phyloP scores from a whole-genome alignment of 2,888 invertebrate species.

The Parochlus steinenii region DNA sequence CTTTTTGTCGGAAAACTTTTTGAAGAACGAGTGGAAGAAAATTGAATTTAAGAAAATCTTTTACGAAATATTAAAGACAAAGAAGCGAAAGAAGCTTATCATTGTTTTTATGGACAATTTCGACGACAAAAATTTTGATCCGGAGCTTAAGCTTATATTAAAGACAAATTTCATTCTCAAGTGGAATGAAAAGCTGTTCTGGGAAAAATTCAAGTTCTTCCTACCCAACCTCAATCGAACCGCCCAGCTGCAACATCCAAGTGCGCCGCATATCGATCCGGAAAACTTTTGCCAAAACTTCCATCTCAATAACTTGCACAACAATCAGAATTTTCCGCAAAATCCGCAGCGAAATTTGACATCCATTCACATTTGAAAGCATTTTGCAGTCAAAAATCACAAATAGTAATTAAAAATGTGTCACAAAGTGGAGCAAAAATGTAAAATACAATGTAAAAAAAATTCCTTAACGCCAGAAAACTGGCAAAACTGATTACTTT shows the following conservation, averaged over 20 bases:
- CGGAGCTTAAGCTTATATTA: constrained; percentile 8
- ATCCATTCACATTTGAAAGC: constrained; percentile 10
- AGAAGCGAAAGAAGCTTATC: constrained; percentile 11
- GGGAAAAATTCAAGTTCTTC: constrained; percentile 12
- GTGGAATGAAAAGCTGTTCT: constrained; percentile 11
- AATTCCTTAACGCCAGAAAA: too few species aligned
- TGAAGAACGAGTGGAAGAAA: constrained; percentile 12
- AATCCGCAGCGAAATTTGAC: constrained; percentile 12
- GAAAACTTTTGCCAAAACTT: constrained; percentile 12
- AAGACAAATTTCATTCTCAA: constrained; percentile 9
- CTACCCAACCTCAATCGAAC: constrained; percentile 8
- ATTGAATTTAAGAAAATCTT: constrained; percentile 13
- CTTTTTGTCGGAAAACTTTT: constrained; percentile 10
- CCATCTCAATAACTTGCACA: constrained; percentile 9
- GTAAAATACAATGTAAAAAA: too few species aligned
- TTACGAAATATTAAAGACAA: constrained; percentile 11
- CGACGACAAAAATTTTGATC: constrained; percentile 11
- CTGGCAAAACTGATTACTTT: too few species aligned
- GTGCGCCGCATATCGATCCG: constrained; percentile 6
- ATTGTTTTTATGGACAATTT: constrained; percentile 12
- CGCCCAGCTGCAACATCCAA: constrained; percentile 7
- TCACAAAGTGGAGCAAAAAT: too few species aligned
- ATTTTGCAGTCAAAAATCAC: too few species aligned
- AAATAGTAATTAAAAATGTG: too few species aligned
- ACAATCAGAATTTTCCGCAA: constrained; percentile 7